phyloP scores from a whole-genome alignment of 2,113 vertebrate species.

The Symphodus melops region DNA sequence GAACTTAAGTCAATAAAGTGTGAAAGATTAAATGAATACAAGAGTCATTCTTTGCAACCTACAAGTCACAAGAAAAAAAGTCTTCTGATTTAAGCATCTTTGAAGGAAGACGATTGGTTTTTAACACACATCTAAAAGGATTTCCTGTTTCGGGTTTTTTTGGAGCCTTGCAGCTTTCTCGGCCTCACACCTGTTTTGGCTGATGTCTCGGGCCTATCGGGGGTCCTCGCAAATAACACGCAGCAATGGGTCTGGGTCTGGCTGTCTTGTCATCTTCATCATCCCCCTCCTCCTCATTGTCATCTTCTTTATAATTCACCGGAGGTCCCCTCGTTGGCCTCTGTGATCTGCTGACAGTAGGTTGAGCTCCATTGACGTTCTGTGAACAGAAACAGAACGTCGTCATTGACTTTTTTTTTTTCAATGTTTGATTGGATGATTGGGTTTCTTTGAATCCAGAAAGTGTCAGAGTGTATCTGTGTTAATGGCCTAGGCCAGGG shows the following conservation, averaged over 20 bases:
- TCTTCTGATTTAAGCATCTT: neutral
- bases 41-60: neutral
- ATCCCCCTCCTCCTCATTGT: conserved; percentile 44
- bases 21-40: neutral
- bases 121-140: too few species aligned
- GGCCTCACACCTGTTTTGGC: conserved; percentile 63
- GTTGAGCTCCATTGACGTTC: neutral
- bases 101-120: too few species aligned
- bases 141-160: too few species aligned
- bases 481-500: too few species aligned
- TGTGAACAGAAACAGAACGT: neutral
- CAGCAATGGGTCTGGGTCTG: conserved; percentile 35
- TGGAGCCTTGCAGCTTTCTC: neutral
- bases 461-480: neutral
- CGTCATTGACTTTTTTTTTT: neutral
- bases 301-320: conserved; percentile 30
- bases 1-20: neutral
- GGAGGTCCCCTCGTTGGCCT: conserved; percentile 29
- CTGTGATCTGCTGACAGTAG: conserved; percentile 29
- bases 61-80: neutral
- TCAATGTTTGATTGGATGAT: neutral
- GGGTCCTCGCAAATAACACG: conserved; percentile 59
- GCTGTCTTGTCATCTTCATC: conserved; percentile 50
- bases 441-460: neutral
- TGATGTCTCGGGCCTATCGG: conserved; percentile 32